These are phyloP conservation scores for Gallinago jamesoni DNA, from an alignment of 2,113 vertebrate species.

Conservation along the genomic window DNA sequence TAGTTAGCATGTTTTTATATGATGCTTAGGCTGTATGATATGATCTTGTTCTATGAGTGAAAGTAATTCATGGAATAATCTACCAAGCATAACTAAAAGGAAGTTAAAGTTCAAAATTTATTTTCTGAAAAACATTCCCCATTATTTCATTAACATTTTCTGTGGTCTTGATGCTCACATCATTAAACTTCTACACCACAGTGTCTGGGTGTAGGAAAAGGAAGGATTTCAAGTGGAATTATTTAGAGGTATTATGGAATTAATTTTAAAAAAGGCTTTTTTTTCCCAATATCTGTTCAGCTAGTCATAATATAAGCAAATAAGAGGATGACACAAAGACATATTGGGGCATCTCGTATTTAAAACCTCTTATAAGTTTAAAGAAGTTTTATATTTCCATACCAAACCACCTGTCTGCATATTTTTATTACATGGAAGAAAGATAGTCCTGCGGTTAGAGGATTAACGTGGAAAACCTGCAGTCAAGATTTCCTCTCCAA, in stretches of 20 bases:
- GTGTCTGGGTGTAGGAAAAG: not conserved
- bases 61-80: not conserved
- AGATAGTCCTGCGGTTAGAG: not conserved
- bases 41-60: not conserved
- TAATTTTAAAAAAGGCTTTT: not conserved
- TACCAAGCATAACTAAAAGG: not conserved
- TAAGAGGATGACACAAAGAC: not conserved
- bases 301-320: not conserved
- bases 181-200: not conserved
- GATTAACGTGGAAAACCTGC: not conserved
- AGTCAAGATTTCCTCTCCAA: not conserved
- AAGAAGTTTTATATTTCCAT: not conserved
- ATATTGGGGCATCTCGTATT: fast-evolving
- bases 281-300: not conserved
- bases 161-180: not conserved
- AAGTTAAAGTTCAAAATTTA: not conserved
- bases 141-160: not conserved
- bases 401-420: not conserved
- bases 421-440: not conserved
- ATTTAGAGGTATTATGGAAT: not conserved
- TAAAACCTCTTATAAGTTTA: not conserved
- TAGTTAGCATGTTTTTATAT: not conserved
- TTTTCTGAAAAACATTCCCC: not conserved
- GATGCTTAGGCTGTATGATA: not conserved
- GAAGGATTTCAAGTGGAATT: not conserved